phyloP scores from a whole-genome alignment of 2,113 vertebrate species.

The Cavia porcellus region DNA sequence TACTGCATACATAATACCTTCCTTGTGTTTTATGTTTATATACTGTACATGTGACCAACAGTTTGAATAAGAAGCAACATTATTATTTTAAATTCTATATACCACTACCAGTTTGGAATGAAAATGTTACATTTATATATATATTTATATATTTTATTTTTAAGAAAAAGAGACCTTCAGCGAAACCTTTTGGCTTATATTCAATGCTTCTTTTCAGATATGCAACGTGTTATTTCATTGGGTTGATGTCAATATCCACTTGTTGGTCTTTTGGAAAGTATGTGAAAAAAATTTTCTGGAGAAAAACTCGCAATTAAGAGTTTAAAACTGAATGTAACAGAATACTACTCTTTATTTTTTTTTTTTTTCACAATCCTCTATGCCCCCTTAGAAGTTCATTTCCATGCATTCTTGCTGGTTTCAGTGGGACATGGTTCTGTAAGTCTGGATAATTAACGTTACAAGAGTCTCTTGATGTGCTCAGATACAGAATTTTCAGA shows the following conservation, averaged over 20 bases:
- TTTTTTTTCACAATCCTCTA: conserved; percentile 84
- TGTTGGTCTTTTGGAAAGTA: conserved; percentile 88
- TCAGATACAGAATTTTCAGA: conserved; percentile 89
- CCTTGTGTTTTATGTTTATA: conserved; percentile 95
- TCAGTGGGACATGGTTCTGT: conserved; percentile 94
- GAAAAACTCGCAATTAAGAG: conserved; percentile 85
- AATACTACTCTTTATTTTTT: conserved; percentile 76
- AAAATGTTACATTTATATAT: conserved; percentile 87
- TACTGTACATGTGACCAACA: conserved; percentile 98
- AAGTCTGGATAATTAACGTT: conserved; percentile 85
- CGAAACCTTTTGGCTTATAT: conserved; percentile 89
- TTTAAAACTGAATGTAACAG: conserved; percentile 86
- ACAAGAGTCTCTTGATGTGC: conserved; percentile 94
- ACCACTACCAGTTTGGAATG: conserved; percentile 88
- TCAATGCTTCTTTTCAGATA: conserved; percentile 88
- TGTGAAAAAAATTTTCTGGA: conserved; percentile 87
- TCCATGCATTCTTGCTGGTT: conserved; percentile 96
- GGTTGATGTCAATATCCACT: conserved; percentile 82
- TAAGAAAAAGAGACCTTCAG: conserved; percentile 92
- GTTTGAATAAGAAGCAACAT: conserved; percentile 88
- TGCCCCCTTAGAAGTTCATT: conserved; percentile 86
- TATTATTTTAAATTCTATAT: conserved; percentile 87
- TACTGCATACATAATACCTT: conserved; percentile 99
- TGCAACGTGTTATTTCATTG: conserved; percentile 86
- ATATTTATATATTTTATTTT: conserved; percentile 81